Percentiles rank a stretch among this genome's conserved stretches.
Evolutionary conservation across 64 coral and sea anemone species (phyloP).

Genomic region (Trachythela sp.): DNA sequence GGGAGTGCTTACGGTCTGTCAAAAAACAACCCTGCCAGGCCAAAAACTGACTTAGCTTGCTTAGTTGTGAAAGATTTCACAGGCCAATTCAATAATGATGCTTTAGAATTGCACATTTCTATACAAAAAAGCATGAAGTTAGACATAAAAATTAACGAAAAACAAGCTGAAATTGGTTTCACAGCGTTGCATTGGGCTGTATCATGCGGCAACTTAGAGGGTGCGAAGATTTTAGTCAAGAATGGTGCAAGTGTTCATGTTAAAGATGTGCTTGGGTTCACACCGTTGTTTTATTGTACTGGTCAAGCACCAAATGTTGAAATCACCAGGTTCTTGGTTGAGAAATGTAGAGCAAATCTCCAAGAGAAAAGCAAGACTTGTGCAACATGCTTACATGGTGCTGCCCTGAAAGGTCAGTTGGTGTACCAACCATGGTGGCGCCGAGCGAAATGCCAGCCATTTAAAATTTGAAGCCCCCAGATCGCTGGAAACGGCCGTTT

Average conservation of each 20-base stretch:
- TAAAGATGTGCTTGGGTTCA: conserved; percentile 48
- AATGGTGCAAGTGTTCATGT: conserved; percentile 1
- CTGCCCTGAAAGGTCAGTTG: conserved; percentile 13
- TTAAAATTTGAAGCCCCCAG: too few relatives aligned
- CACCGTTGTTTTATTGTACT: conserved; percentile 49
- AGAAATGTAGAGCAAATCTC: conserved; percentile 31
- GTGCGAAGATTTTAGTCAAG: conserved; percentile 26
- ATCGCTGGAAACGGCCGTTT: too few relatives aligned
- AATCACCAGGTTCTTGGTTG: conserved; percentile 43
- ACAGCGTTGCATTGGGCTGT: conserved; percentile 45
- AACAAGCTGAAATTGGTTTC: conserved; percentile 33
- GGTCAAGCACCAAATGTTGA: conserved; percentile 31
- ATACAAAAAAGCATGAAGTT: neutral
- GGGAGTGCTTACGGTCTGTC: neutral
- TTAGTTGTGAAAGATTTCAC: neutral
- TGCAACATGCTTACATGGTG: conserved; percentile 40
- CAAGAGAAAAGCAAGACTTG: neutral
- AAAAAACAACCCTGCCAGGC: neutral
- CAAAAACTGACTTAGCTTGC: neutral
- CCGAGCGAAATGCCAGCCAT: too few relatives aligned
- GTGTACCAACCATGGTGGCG: neutral
- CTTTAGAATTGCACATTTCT: neutral
- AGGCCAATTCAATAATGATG: neutral
- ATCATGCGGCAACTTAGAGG: neutral
- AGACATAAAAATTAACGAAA: conserved; percentile 33